These are phyloP conservation scores for Trissolcus japonicus DNA, from an alignment of 2,888 invertebrate species.

Conservation along the genomic window DNA sequence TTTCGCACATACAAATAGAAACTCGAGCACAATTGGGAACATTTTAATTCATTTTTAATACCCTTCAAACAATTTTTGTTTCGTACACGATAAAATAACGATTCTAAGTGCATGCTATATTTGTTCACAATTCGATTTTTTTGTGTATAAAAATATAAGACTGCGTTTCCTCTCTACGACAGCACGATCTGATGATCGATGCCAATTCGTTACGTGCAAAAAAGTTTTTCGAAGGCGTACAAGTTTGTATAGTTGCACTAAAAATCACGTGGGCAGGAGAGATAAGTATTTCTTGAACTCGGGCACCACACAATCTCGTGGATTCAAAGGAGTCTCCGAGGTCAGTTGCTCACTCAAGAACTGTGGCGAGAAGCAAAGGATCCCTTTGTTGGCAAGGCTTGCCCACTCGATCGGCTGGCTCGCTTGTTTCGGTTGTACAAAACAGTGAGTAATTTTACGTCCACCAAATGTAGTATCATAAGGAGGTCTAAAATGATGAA, in stretches of 20 bases:
- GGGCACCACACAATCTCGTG: conserved; percentile 69
- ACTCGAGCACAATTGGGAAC: no score
- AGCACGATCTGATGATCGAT: no score
- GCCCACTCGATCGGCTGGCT: conserved; percentile 79
- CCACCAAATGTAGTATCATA: conserved; percentile 69
- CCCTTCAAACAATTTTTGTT: no score
- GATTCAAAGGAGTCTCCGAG: conserved; percentile 62
- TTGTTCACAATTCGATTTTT: no score
- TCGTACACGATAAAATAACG: no score
- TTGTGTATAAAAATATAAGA: no score
- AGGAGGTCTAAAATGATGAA: conserved; percentile 66
- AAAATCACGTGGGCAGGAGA: conserved; percentile 67
- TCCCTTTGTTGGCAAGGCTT: conserved; percentile 78
- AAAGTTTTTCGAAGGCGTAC: no score
- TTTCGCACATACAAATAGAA: no score
- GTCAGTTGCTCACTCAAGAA: conserved; percentile 80
- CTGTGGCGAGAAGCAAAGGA: conserved; percentile 82
- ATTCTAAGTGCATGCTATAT: no score
- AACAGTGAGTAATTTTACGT: conserved; percentile 82
- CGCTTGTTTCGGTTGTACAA: conserved; percentile 80
- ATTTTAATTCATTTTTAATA: no score
- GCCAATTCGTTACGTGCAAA: no score
- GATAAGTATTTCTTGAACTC: conserved; percentile 73
- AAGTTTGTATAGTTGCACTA: not conserved
- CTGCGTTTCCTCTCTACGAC: no score